phyloP scores from a whole-genome alignment of 2,113 vertebrate species.

The Marcusenius ussheri region DNA sequence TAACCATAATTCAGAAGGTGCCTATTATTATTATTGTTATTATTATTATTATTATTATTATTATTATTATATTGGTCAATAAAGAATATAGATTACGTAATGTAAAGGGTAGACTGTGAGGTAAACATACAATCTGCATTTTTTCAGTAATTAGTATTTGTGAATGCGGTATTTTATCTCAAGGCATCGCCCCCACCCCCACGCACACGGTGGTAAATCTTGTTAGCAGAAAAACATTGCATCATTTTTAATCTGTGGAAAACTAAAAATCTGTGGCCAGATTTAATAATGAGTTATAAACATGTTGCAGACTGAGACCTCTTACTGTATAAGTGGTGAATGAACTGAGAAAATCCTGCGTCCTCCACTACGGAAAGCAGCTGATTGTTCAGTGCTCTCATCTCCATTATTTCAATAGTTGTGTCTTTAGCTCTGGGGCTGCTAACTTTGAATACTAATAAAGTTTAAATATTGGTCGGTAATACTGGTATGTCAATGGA shows the following conservation, averaged over 20 bases:
- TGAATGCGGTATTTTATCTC: background rate
- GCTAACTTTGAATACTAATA: background rate
- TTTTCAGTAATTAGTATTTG: background rate
- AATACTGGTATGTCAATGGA: background rate
- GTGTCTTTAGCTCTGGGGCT: background rate
- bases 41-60: no score
- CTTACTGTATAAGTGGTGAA: no score
- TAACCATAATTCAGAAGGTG: background rate
- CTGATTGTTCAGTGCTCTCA: background rate
- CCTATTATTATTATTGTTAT: background rate
- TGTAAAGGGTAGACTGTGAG: background rate
- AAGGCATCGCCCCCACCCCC: no score
- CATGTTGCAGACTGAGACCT: background rate
- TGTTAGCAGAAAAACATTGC: no score
- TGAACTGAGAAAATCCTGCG: background rate
- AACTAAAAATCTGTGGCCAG: no score
- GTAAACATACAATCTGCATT: background rate
- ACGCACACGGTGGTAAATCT: no score
- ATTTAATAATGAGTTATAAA: no score
- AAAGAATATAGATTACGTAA: background rate
- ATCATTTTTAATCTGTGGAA: background rate
- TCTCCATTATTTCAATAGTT: background rate
- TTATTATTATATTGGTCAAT: background rate
- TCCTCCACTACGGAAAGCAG: background rate
- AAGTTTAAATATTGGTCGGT: background rate